Evolutionary conservation across 2,888 invertebrate species (phyloP), one percentile per base, ranked within the genome.

Genomic region (Gymnocheta viridis): DNA sequence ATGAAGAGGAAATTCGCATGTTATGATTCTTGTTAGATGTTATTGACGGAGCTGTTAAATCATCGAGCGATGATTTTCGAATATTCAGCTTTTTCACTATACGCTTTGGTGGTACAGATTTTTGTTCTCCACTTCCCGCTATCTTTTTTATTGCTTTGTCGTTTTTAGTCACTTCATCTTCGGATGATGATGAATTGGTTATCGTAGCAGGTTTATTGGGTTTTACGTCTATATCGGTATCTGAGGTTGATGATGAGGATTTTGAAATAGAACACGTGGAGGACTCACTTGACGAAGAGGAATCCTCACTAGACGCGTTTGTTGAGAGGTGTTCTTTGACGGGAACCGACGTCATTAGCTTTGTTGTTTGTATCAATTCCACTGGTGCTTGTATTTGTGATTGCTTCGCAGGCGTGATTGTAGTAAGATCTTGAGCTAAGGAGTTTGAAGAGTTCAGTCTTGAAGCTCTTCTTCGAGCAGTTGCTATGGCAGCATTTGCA

Each of bases 31-130:
- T 66, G 64, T 62, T 62, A 10, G 62, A 66, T 7, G 85, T 73
- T 60, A 83, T 78, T 22, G 83, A 77, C 0, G 74, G 58, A n/a
- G 56, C 27, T 22, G 79, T n/a, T 32, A 64, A 64, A 60, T 87
- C 87, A 24, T 86, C 87, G 22, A 86, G 62, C 4, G 87, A 87
- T 17, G 87, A 82, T 72, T 86, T 84, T 27, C 88, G 86, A 64
- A 88, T 88, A 67, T 89, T 89, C 5, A 89, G 70, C 66, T 88
- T 88, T 60, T 88, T 88, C 0, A 89, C 88, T 72, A 89, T 88
- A 29, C 88, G 86, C 35, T 77, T 72, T 9, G 79, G 80, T 17
- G 81, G 58, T 12, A 70, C 54, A 14, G 70, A 10, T 17, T 78
- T 82, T n/a, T 64, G 76, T 38, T 80, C 66, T n/a, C 47, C 24